Conservation (phyloP, 53 echinoderm and acorn worm genomes). For the Antedon mediterranea region DNA sequence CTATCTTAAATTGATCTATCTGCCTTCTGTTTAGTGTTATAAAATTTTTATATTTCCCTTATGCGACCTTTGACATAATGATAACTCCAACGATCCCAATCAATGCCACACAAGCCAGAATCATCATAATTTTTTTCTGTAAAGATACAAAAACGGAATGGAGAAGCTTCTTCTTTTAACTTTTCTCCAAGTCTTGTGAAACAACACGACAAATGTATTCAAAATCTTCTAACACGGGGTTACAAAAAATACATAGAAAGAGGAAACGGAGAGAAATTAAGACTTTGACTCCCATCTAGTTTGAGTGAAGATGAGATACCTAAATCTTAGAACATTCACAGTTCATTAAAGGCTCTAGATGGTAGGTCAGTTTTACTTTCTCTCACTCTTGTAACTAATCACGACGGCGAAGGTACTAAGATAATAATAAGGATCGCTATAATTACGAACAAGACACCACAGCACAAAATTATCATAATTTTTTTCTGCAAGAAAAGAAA, state of each 20-base stretch:
- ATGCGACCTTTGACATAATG: background rate
- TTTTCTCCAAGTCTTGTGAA: no score
- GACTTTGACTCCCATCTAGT: no score
- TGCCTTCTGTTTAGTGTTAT: background rate
- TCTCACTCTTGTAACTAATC: no score
- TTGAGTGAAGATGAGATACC: no score
- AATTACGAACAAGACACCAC: constrained; percentile 43
- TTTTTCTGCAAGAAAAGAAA: constrained; percentile 48
- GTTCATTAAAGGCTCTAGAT: no score
- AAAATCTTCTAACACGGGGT: no score
- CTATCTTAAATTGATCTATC: background rate
- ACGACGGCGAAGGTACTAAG: background rate
- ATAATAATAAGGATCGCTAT: constrained; percentile 45
- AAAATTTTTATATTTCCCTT: background rate
- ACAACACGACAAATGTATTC: no score
- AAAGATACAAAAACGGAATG: background rate
- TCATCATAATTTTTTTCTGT: constrained; percentile 1
- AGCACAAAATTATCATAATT: constrained; percentile 72
- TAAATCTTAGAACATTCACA: no score
- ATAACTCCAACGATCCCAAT: background rate
- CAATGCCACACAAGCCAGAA: background rate
- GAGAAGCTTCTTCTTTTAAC: background rate
- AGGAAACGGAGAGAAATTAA: no score
- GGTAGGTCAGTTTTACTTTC: no score
- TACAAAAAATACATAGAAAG: no score